Percentiles rank a stretch among this genome's conserved stretches.
These are phyloP conservation scores for Blera fallax DNA, from an alignment of 2,888 invertebrate genomes.

Conservation along the genomic window DNA sequence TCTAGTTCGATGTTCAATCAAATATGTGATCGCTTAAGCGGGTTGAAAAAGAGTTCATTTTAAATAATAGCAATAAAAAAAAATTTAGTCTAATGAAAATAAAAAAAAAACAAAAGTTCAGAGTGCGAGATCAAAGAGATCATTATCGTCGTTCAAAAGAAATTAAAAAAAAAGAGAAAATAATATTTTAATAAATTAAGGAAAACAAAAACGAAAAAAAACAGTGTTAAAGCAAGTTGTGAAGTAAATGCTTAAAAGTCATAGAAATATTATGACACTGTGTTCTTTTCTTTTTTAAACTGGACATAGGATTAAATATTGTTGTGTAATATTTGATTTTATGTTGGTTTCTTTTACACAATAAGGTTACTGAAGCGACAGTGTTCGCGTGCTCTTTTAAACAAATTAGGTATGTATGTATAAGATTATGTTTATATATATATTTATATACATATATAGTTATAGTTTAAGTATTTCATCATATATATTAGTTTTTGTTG, in stretches of 20 bases:
- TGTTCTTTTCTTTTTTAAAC: neutral
- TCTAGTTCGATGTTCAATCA: slow-evolving; percentile 61
- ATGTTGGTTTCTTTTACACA: slow-evolving; percentile 3
- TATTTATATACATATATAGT: slow-evolving; percentile 25
- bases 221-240: slow-evolving; percentile 21
- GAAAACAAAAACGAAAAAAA: slow-evolving; percentile 1
- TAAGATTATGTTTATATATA: slow-evolving; percentile 1
- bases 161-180: neutral
- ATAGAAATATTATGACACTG: slow-evolving; percentile 27
- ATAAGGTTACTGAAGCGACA: slow-evolving; percentile 46
- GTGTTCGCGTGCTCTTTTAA: slow-evolving; percentile 45
- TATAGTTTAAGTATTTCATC: slow-evolving; percentile 58
- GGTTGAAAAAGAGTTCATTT: neutral
- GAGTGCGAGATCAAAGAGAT: slow-evolving; percentile 19
- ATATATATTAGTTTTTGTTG: slow-evolving; percentile 31
- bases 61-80: neutral
- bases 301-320: slow-evolving; percentile 39
- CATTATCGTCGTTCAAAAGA: slow-evolving; percentile 15
- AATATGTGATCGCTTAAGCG: slow-evolving; percentile 1
- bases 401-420: slow-evolving; percentile 42
- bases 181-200: slow-evolving; percentile 1
- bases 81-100: neutral
- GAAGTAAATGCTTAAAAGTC: slow-evolving; percentile 37
- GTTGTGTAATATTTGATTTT: slow-evolving; percentile 7
- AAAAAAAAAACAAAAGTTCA: slow-evolving; percentile 14